Evolutionary conservation across 1,140 invertebrate genomes (phyloP), one percentile per base, ranked within the genome.

Genomic region (Hydropsyche tenuis): DNA sequence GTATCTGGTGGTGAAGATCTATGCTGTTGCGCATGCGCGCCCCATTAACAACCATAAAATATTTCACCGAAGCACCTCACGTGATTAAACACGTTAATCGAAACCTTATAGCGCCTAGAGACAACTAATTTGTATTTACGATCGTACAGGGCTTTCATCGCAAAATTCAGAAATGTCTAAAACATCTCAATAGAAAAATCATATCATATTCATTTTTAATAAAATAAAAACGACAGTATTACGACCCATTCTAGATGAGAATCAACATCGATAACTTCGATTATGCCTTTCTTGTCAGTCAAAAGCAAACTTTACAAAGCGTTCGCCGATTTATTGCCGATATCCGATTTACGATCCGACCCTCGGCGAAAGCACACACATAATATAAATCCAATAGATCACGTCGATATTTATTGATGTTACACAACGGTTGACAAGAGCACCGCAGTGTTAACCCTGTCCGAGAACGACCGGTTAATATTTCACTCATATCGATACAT

Each of bases 21-120:
- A 71, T 56, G 23, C 25, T 37, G 20, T 20, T 22, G 53, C n/a
- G 69, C 53, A 27, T 27, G 18, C 16, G 69, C 60, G 7, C 62
- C 22, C 71, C 30, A 73, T 64, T 73, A 73, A 51, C 20, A 12
- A 9, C 63, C 60, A 73, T 73, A 73, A 73, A 73, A 73, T 73
- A 73, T 65, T 73, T 73, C 43, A 73, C 23, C 5, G 16, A 5
- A 22, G 42, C 56, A 72, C 70, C 56, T 63, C 43, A 30, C 68
- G 48, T 42, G 68, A 70, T 70, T 70, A 70, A 70, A 56, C 14
- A 56, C 27, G 23, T 70, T 56, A 37, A 70, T 70, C 16, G 48
- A 70, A 70, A 70, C 25, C 37, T n/a, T 18, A 48, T 48, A 48
- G 30, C 30, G 30, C 30, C 30, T 37, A 9, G 30, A 37, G 30